Evolutionary conservation across 2,888 invertebrate genomes (phyloP).

Genomic region (Timandra comae): DNA sequence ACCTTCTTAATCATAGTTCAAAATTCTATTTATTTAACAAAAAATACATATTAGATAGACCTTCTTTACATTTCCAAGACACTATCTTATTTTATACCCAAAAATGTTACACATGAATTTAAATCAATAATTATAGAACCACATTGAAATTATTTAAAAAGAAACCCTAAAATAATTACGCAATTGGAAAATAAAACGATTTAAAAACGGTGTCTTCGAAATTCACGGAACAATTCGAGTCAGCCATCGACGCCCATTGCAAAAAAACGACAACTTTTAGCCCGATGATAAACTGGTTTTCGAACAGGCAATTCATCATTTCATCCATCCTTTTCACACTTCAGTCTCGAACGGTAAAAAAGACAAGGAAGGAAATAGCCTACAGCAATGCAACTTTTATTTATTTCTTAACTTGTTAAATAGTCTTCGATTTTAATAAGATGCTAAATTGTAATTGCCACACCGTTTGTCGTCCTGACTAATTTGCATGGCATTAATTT

Average conservation of each 20-base stretch:
- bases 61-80: too few relatives aligned
- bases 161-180: constrained; percentile 17
- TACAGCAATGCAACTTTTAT: constrained; percentile 55
- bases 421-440: constrained; percentile 55
- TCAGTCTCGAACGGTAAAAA: constrained; percentile 26
- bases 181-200: constrained; percentile 17
- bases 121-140: too few relatives aligned
- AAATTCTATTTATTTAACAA: too few relatives aligned
- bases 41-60: too few relatives aligned
- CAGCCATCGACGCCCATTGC: constrained; percentile 61
- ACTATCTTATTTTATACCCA: too few relatives aligned
- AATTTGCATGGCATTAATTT: constrained; percentile 59
- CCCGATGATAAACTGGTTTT: constrained; percentile 71
- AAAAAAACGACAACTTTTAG: constrained; percentile 47
- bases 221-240: constrained; percentile 52
- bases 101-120: too few relatives aligned
- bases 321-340: constrained; percentile 31
- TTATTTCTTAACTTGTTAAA: constrained; percentile 72
- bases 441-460: constrained; percentile 48
- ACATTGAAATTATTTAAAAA: too few relatives aligned
- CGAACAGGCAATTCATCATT: constrained; percentile 53
- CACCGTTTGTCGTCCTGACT: constrained; percentile 37
- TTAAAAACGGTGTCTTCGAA: constrained; percentile 31
- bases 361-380: constrained; percentile 30
- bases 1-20: too few relatives aligned